Evolutionary conservation across 2,113 vertebrate genomes (phyloP), one percentile per base, ranked within the genome.

Genomic region (Myanophis thanlyinensis): DNA sequence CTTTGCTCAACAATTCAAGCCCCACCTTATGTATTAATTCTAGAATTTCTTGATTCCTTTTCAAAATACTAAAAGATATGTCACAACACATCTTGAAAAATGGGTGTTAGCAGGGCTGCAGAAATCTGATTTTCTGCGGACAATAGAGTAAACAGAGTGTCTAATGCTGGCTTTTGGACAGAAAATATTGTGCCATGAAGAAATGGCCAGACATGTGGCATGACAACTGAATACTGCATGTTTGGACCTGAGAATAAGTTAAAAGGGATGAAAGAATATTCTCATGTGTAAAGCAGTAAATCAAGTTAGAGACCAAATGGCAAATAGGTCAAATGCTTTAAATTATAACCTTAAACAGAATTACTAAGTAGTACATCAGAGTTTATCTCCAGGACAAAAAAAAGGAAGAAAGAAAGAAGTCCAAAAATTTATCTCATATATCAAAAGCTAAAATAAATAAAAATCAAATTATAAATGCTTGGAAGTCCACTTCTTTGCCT

Each of bases 11-110:
- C 59, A 67, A n/a, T 62, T 62, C 59, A 62, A 62, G 11, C 12
- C 59, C 59, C 12, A 99, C 99, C 99, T 99, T 99, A 93, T 99
- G 98, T 95, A 99, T 99, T 62, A 99, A 98, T 91, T 99, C 99
- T 90, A 99, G 96, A 96, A 99, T 99, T 97, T 99, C 99, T 95
- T 99, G 98, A 94, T 98, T 99, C 97, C 99, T 99, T 98, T 99
- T 99, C 93, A 99, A 97, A 94, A 99, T 99, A 96, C 99, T 99
- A 99, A 97, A 99, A 99, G 94, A 99, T 99, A 96, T 99, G 98
- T 49, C 99, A 98, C 56, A 99, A 97, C 99, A 99, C 99, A 89
- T 99, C 99, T 96, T 99, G 98, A 53, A 99, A 97, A 95, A 99
- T 99, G 85, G 99, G 99, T 95, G 98, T 99, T 91, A 99, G 98